Conservation (phyloP, 2,113 vertebrate species). For the Anoura caudifer region DNA sequence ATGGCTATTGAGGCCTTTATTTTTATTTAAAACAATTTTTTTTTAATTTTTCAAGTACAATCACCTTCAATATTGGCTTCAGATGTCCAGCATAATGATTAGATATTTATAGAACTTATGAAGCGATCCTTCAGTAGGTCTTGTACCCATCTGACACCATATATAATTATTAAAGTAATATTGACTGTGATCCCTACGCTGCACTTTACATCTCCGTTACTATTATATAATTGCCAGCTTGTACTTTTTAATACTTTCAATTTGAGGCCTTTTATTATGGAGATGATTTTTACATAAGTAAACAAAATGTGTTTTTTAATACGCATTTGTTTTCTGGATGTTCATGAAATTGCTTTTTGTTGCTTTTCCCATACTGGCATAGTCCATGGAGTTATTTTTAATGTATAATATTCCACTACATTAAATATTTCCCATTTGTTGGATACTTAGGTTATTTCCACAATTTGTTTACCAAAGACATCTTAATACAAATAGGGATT, state of each 20-base stretch:
- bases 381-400: slow-evolving; percentile 1
- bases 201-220: background rate
- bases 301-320: background rate
- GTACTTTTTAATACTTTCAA: background rate
- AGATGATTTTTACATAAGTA: slow-evolving; percentile 32
- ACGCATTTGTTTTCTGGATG: background rate
- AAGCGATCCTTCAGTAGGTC: background rate
- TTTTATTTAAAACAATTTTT: background rate
- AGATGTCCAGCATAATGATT: background rate
- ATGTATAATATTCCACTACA: background rate
- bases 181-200: background rate
- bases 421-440: background rate
- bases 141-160: background rate
- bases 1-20: background rate
- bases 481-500: slow-evolving; percentile 15
- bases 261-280: background rate
- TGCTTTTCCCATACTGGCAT: background rate
- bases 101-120: background rate
- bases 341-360: slow-evolving; percentile 9
- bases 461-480: background rate
- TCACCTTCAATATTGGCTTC: background rate
- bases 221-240: background rate
- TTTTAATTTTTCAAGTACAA: background rate
- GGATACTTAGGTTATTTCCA: background rate
- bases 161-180: background rate